Percentiles rank a stretch among this genome's conserved stretches.
These are phyloP conservation scores for Cromileptes altivelis DNA, from an alignment of 2,113 vertebrate genomes.

Conservation along the genomic window DNA sequence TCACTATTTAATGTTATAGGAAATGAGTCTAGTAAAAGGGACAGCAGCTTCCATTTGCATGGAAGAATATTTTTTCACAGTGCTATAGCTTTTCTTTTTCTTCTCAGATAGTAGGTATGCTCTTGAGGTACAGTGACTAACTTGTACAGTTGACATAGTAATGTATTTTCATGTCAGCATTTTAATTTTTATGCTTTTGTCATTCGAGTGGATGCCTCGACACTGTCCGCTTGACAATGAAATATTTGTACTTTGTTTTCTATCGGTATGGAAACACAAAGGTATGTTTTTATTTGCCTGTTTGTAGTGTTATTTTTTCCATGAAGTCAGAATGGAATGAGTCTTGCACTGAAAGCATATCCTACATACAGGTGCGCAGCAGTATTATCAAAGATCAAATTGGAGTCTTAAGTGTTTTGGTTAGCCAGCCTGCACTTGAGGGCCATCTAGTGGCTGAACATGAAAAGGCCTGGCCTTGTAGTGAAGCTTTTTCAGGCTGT, in stretches of 20 bases:
- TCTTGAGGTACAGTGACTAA: constrained; percentile 83
- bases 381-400: constrained; percentile 86
- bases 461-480: constrained; percentile 57
- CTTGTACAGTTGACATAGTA: constrained; percentile 82
- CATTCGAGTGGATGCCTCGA: constrained; percentile 54
- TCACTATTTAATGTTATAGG: constrained; percentile 87
- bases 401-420: constrained; percentile 65
- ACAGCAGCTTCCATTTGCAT: constrained; percentile 79
- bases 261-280: constrained; percentile 56
- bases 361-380: constrained; percentile 78
- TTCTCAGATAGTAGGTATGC: constrained; percentile 75
- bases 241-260: constrained; percentile 68
- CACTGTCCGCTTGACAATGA: constrained; percentile 63
- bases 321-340: constrained; percentile 73
- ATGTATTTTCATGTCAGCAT: constrained; percentile 78
- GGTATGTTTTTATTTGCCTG: constrained; percentile 66
- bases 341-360: constrained; percentile 87
- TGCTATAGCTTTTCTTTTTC: constrained; percentile 69
- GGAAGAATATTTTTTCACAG: constrained; percentile 82
- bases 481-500: constrained; percentile 71
- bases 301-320: constrained; percentile 51
- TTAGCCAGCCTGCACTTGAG: constrained; percentile 62
- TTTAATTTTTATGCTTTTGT: constrained; percentile 66
- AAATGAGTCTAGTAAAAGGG: constrained; percentile 82
- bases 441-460: constrained; percentile 75